These are phyloP conservation scores for Dipodomys ordii DNA, from an alignment of 2,113 vertebrate genomes.

Conservation along the genomic window DNA sequence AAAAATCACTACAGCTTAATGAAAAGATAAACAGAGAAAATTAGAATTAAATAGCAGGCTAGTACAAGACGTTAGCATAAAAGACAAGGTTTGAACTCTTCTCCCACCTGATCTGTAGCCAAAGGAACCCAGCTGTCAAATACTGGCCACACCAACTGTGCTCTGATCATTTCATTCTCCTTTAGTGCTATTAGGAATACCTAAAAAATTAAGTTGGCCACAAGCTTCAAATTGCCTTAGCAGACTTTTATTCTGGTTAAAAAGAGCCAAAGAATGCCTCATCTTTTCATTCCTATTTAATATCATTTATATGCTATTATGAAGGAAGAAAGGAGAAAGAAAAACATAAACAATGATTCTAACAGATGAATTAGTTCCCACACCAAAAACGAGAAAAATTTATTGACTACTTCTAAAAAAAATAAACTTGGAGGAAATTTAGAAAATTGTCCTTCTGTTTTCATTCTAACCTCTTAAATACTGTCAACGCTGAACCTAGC, in stretches of 20 bases:
- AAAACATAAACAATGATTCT: background rate
- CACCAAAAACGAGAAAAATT: background rate
- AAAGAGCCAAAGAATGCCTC: background rate
- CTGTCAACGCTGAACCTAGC: background rate
- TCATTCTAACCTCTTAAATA: background rate
- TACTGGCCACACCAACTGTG: background rate
- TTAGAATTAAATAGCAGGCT: constrained; percentile 22
- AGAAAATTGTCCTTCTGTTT: background rate
- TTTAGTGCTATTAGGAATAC: background rate
- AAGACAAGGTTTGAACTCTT: background rate
- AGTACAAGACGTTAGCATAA: background rate
- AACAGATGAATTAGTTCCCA: background rate
- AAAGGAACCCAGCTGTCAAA: background rate
- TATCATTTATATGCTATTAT: background rate
- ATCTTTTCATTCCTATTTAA: background rate
- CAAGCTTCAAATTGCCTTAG: background rate
- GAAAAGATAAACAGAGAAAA: background rate
- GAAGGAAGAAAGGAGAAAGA: background rate
- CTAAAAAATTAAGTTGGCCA: background rate
- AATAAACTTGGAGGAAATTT: background rate
- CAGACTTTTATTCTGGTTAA: background rate
- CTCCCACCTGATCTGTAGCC: background rate
- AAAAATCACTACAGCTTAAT: constrained; percentile 15
- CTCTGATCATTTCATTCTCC: background rate
- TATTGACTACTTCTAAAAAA: background rate